phyloP scores from a whole-genome alignment of 2,113 vertebrate species.

The Pteruthius melanotis region DNA sequence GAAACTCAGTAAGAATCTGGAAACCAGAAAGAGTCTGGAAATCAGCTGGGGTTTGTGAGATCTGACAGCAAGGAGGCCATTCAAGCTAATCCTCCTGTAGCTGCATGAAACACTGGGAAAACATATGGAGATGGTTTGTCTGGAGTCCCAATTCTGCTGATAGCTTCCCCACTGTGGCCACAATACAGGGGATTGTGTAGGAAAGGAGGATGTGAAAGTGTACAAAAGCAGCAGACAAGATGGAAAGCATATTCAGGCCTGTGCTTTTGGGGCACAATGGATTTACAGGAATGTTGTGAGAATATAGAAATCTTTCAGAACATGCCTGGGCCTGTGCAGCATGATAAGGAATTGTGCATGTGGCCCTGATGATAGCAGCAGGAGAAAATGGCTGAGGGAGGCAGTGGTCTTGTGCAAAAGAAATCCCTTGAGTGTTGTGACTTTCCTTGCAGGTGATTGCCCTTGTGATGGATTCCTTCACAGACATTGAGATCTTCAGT shows the following conservation, averaged over 20 bases:
- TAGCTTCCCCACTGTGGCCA: accelerated
- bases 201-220: neutral
- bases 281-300: neutral
- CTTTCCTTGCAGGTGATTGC: conserved; percentile 85
- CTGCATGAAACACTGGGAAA: neutral
- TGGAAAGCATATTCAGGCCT: neutral
- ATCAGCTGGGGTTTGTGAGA: neutral
- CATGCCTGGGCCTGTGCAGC: neutral
- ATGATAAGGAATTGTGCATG: neutral
- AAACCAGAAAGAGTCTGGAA: neutral
- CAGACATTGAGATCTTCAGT: conserved; percentile 91
- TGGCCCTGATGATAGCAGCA: neutral
- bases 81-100: neutral
- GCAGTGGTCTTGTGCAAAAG: neutral
- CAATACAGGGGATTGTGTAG: neutral
- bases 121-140: neutral
- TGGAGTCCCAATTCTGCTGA: neutral
- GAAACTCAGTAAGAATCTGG: neutral
- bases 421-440: neutral
- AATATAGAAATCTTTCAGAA: neutral
- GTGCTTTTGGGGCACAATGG: neutral
- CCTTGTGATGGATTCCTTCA: conserved; percentile 93
- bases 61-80: neutral
- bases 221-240: neutral
- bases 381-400: neutral